Evolutionary conservation across 2,888 invertebrate genomes (phyloP).

Genomic region (Meliscaeva auricollis): DNA sequence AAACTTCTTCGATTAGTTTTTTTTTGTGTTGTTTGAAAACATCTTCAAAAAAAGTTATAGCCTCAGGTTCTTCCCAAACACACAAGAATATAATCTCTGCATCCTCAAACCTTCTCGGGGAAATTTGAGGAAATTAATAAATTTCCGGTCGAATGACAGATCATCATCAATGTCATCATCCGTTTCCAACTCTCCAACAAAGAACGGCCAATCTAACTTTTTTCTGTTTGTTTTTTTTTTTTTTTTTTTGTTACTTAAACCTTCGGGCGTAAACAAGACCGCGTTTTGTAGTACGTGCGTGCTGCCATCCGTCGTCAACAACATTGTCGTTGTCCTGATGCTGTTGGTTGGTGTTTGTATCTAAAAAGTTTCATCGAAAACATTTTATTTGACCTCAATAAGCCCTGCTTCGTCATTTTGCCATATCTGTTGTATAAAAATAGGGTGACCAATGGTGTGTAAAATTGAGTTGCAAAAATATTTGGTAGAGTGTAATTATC

Average conservation of each 20-base stretch:
- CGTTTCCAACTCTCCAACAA: conserved; percentile 16
- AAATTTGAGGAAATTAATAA: conserved; percentile 69
- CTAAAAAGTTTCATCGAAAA: conserved; percentile 64
- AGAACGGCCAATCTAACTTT: conserved; percentile 51
- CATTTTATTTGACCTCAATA: conserved; percentile 70
- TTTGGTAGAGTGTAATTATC: too few relatives aligned
- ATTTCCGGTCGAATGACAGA: conserved; percentile 67
- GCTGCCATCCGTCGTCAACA: conserved; percentile 9
- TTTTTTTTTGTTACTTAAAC: conserved; percentile 20
- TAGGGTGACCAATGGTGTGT: conserved; percentile 35
- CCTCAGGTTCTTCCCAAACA: not conserved
- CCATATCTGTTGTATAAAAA: conserved; percentile 10
- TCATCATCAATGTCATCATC: conserved; percentile 71
- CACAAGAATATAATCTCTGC: not conserved
- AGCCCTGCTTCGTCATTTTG: conserved; percentile 34
- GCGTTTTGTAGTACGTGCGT: conserved; percentile 38
- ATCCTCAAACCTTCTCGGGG: not conserved
- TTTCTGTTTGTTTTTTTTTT: not conserved
- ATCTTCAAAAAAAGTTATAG: conserved; percentile 42
- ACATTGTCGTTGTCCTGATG: not conserved
- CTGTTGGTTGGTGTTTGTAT: conserved; percentile 33
- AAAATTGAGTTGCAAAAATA: conserved; percentile 6
- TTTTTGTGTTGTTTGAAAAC: not conserved
- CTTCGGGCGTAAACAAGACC: conserved; percentile 30
- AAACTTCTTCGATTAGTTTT: conserved; percentile 66